Conservation (phyloP, 2,113 vertebrate species). For the Plectropomus leopardus region DNA sequence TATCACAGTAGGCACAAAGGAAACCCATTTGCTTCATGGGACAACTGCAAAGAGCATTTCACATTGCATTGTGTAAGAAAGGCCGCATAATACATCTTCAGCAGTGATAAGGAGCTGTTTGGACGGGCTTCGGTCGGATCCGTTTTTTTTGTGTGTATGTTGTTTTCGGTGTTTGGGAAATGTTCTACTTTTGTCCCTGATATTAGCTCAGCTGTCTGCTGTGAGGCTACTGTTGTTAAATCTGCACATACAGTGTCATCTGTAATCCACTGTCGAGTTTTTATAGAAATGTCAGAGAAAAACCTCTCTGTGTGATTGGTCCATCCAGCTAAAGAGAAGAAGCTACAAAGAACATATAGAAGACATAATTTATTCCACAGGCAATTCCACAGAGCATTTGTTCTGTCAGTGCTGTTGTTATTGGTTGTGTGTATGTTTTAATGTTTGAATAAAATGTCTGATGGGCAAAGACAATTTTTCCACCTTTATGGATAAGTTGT, state of each 20-base stretch:
- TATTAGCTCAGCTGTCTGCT: conserved; percentile 43
- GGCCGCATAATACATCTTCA: conserved; percentile 32
- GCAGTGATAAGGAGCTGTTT: conserved; percentile 46
- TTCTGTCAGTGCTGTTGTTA: not conserved
- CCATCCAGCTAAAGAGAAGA: not conserved
- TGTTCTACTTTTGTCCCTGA: conserved; percentile 27
- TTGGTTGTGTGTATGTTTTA: not conserved
- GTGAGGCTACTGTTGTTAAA: conserved; percentile 18
- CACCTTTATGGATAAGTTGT: not conserved
- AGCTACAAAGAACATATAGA: not conserved
- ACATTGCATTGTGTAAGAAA: conserved; percentile 37
- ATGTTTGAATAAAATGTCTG: not conserved
- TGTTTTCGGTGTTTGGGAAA: conserved; percentile 15
- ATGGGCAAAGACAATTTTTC: not conserved
- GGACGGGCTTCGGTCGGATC: conserved; percentile 29
- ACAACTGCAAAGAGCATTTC: conserved; percentile 46
- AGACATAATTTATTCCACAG: not conserved
- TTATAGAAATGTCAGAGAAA: conserved; percentile 21
- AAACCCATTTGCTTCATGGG: conserved; percentile 61
- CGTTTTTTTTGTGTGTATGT: not conserved
- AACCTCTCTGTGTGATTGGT: not conserved
- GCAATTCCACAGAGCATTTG: not conserved
- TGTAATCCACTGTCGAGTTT: conserved; percentile 17
- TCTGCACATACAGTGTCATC: conserved; percentile 19
- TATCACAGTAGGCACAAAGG: conserved; percentile 51